These are phyloP conservation scores for Cirrhinus mrigala DNA, from an alignment of 2,797 vertebrate genomes.

Conservation along the genomic window DNA sequence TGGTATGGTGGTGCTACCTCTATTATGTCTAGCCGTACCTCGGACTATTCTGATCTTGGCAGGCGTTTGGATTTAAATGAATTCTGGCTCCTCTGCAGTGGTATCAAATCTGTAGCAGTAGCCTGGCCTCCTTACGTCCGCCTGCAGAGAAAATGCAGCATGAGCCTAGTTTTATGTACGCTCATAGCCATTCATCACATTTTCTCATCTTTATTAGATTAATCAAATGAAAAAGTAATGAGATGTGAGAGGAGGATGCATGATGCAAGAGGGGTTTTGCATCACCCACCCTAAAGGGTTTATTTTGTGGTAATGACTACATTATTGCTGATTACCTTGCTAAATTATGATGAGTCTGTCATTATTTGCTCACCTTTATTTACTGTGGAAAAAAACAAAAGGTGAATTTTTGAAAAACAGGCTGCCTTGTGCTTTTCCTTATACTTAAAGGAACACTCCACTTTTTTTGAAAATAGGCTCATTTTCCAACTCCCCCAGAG, in stretches of 20 bases:
- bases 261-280: neutral
- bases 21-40: slow-evolving; percentile 45
- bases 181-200: neutral
- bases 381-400: neutral
- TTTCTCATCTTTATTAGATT: slow-evolving; percentile 4
- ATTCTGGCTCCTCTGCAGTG: slow-evolving; percentile 53
- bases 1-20: slow-evolving; percentile 39
- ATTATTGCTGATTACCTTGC: neutral
- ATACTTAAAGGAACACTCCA: no score
- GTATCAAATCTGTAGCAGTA: slow-evolving; percentile 42
- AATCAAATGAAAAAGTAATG: neutral
- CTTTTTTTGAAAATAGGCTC: no score
- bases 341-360: neutral
- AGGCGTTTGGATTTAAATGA: slow-evolving; percentile 32
- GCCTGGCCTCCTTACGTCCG: slow-evolving; percentile 33
- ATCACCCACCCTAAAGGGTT: neutral
- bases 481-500: no score
- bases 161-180: neutral
- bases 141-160: neutral
- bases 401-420: neutral
- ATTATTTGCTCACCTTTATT: neutral
- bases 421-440: neutral
- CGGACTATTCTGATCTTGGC: slow-evolving; percentile 54
- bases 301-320: neutral
- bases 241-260: neutral